Conservation (phyloP, 2,797 vertebrate species). For the Sebastolobus altivelis region DNA sequence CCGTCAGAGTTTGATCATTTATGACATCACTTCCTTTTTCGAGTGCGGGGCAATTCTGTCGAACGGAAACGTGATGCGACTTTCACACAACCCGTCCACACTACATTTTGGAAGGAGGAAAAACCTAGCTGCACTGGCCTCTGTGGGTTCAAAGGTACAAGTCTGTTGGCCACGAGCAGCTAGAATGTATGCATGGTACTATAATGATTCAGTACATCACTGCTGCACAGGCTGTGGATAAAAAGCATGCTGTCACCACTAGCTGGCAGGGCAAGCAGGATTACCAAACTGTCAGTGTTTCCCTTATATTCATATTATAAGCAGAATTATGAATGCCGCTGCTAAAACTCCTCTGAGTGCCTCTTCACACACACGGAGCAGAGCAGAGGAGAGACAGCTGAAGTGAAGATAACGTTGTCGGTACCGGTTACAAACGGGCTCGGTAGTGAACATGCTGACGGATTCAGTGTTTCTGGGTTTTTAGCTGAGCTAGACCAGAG, state of each 20-base stretch:
- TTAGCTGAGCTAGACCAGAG: too few relatives aligned
- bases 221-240: not conserved
- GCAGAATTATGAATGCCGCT: not conserved
- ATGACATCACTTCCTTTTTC: not conserved
- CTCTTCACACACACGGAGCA: too few relatives aligned
- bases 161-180: not conserved
- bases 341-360: too few relatives aligned
- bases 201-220: not conserved
- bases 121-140: not conserved
- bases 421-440: too few relatives aligned
- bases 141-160: not conserved
- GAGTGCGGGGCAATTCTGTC: not conserved
- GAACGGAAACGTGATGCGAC: not conserved
- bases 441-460: too few relatives aligned
- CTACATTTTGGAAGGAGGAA: not conserved
- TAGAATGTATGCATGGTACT: not conserved
- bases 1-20: not conserved
- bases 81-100: not conserved
- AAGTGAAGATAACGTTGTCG: too few relatives aligned
- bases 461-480: too few relatives aligned
- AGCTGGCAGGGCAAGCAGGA: not conserved
- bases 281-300: not conserved
- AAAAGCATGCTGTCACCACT: not conserved
- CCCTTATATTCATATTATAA: not conserved
- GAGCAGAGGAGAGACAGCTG: too few relatives aligned